phyloP scores from a whole-genome alignment of 2,113 vertebrate species.

The Tympanuchus pallidicinctus region DNA sequence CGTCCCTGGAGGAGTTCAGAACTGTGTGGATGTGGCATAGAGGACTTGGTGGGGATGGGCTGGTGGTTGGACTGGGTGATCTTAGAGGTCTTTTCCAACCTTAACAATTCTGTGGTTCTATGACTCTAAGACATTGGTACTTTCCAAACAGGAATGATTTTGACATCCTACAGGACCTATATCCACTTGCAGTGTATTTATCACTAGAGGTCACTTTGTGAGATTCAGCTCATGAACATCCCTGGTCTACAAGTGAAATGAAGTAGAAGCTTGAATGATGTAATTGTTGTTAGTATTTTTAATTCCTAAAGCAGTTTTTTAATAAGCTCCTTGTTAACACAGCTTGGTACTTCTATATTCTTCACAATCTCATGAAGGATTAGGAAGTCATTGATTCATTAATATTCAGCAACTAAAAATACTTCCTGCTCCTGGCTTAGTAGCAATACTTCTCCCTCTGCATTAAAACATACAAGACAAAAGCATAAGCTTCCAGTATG shows the following conservation, averaged over 20 bases:
- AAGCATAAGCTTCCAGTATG: neutral
- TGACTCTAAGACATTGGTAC: neutral
- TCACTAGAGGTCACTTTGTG: neutral
- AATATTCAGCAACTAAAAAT: constrained; percentile 11
- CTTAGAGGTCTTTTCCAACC: no score
- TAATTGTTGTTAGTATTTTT: neutral
- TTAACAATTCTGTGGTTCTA: no score
- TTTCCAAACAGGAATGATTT: neutral
- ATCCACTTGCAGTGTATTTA: neutral
- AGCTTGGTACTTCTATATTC: neutral
- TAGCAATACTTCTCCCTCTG: neutral
- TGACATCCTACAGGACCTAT: neutral
- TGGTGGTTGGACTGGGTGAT: no score
- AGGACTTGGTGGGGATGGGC: no score
- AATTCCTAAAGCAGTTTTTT: neutral
- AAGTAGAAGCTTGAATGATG: neutral
- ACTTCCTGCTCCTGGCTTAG: neutral
- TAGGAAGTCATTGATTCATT: neutral
- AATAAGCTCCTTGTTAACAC: neutral
- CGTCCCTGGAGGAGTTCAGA: no score
- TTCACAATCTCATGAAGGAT: neutral
- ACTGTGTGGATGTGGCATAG: no score
- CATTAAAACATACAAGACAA: neutral
- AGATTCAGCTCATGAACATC: neutral
- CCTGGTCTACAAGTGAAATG: neutral